Conservation (phyloP, 2,888 invertebrate genomes). For the Euclidia mi region DNA sequence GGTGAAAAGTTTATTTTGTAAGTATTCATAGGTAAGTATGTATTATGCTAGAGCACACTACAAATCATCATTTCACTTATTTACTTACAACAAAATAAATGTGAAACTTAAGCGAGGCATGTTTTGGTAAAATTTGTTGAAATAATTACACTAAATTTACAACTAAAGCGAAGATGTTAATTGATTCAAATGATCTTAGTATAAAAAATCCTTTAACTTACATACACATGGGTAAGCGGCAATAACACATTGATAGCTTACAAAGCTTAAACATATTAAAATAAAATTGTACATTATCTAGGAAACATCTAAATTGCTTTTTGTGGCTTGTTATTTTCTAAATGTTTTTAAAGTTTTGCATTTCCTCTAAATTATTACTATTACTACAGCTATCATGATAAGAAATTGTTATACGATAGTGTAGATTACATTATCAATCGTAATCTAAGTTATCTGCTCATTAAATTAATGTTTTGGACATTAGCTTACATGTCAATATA, state of each 20-base stretch:
- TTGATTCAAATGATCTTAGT: too few relatives aligned
- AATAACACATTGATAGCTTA: conserved; percentile 49
- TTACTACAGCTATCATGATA: conserved; percentile 56
- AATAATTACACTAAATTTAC: conserved; percentile 70
- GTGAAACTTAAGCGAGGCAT: conserved; percentile 89
- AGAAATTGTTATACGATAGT: conserved; percentile 53
- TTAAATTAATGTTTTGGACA: conserved; percentile 61
- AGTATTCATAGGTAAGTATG: conserved; percentile 66
- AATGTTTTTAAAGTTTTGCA: conserved; percentile 56
- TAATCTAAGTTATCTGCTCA: conserved; percentile 51
- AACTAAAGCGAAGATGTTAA: conserved; percentile 61
- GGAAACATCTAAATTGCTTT: conserved; percentile 75
- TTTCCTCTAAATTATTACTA: conserved; percentile 61
- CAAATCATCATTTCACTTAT: too few relatives aligned
- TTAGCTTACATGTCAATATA: conserved; percentile 57
- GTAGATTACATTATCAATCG: conserved; percentile 48
- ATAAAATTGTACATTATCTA: conserved; percentile 76
- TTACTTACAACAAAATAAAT: too few relatives aligned
- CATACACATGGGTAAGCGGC: conserved; percentile 37
- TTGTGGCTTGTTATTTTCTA: conserved; percentile 65
- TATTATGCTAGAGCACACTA: too few relatives aligned
- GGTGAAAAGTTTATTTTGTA: conserved; percentile 81
- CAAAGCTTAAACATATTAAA: conserved; percentile 50
- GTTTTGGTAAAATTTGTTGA: conserved; percentile 89
- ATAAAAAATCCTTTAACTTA: too few relatives aligned